phyloP scores from a whole-genome alignment of 2,888 invertebrate species.

The Thysanoteuthis rhombus region DNA sequence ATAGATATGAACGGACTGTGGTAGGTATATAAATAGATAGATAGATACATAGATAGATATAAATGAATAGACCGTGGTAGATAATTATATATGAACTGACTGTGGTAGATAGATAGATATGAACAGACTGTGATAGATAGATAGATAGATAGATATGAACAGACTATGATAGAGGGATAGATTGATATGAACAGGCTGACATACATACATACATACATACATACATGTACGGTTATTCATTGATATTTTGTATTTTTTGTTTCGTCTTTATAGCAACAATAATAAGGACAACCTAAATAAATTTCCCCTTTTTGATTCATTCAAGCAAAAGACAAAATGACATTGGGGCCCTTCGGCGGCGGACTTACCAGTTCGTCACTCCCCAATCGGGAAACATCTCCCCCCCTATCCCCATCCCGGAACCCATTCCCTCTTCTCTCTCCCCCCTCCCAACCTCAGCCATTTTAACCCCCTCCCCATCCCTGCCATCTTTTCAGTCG shows the following conservation, averaged over 20 bases:
- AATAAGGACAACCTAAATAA: background rate
- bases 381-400: background rate
- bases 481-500: background rate
- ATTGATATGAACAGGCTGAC: too few relatives aligned
- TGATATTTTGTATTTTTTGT: background rate
- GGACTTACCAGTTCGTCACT: conserved; percentile 12
- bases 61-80: background rate
- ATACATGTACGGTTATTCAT: too few relatives aligned
- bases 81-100: too few relatives aligned
- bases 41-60: background rate
- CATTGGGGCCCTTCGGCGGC: background rate
- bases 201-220: too few relatives aligned
- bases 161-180: too few relatives aligned
- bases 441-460: background rate
- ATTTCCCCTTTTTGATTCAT: background rate
- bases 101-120: background rate
- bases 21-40: background rate
- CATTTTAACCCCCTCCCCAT: background rate
- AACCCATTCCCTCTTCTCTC: background rate
- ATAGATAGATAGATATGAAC: background rate
- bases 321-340: background rate
- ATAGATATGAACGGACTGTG: too few relatives aligned
- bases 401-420: too few relatives aligned
- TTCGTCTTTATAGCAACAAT: background rate
- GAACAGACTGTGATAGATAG: background rate